Evolutionary conservation across 2,113 vertebrate genomes (phyloP).

Genomic region (Cyprinodon tularosa): DNA sequence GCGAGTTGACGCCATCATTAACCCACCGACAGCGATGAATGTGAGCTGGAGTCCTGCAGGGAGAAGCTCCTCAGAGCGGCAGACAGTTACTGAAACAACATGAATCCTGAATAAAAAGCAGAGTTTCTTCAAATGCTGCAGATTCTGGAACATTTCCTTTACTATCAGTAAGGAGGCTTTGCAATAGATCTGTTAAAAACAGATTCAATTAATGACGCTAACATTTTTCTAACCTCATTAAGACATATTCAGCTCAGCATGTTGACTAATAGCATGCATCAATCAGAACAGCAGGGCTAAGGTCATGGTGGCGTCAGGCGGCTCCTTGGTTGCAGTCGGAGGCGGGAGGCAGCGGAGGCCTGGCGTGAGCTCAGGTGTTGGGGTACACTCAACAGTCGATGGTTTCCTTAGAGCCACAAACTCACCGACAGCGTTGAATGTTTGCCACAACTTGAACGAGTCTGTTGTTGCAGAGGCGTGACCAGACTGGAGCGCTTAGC

Average conservation of each 20-base stretch:
- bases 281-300: neutral
- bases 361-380: conserved; percentile 53
- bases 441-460: conserved; percentile 78
- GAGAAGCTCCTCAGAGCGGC: neutral
- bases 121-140: too few relatives aligned
- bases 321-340: neutral
- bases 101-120: too few relatives aligned
- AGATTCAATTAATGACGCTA: too few relatives aligned
- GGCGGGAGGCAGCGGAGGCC: neutral
- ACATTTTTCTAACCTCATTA: neutral
- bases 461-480: conserved; percentile 9
- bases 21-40: conserved; percentile 87
- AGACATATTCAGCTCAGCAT: neutral
- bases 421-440: conserved; percentile 99
- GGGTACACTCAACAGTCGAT: conserved; percentile 82
- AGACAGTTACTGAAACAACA: neutral
- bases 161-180: neutral
- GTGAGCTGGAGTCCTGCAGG: conserved; percentile 70
- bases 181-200: too few relatives aligned
- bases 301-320: neutral
- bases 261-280: neutral
- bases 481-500: neutral
- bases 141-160: neutral
- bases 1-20: conserved; percentile 69
- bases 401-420: conserved; percentile 84